Evolutionary conservation across 1,140 invertebrate genomes (phyloP).

Genomic region (Trichogramma pretiosum): DNA sequence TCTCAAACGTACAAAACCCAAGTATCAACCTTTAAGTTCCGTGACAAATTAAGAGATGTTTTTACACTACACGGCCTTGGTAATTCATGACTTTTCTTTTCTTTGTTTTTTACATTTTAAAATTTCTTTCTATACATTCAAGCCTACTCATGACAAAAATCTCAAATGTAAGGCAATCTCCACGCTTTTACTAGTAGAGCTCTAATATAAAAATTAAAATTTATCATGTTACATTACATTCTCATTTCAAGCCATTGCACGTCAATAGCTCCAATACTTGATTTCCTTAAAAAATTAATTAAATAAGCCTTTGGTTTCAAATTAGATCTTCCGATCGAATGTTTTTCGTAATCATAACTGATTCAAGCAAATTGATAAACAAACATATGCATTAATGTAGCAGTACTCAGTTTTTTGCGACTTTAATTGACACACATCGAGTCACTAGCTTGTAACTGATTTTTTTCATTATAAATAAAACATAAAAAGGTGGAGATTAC

Average conservation of each 20-base stretch:
- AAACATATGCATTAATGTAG: too few relatives aligned
- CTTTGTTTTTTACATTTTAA: conserved; percentile 6
- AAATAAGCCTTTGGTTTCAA: too few relatives aligned
- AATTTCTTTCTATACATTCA: conserved; percentile 15
- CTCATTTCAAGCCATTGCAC: conserved; percentile 5
- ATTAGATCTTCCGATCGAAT: too few relatives aligned
- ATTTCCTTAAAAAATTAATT: too few relatives aligned
- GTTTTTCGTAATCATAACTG: too few relatives aligned
- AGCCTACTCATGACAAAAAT: conserved; percentile 18
- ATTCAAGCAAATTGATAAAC: too few relatives aligned
- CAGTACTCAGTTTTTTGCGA: too few relatives aligned
- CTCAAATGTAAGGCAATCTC: conserved; percentile 29
- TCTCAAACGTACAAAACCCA: conserved; percentile 35
- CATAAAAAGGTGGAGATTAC: conserved; percentile 19
- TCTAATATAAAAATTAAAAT: conserved; percentile 2
- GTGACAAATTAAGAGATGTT: conserved; percentile 18
- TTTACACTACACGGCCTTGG: conserved; percentile 6
- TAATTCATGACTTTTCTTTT: too few relatives aligned
- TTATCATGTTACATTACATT: conserved; percentile 5
- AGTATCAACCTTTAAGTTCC: conserved; percentile 28
- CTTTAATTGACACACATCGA: too few relatives aligned
- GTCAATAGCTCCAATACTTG: too few relatives aligned
- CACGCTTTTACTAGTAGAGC: conserved; percentile 37
- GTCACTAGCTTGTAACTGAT: too few relatives aligned
- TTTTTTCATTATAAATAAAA: conserved; percentile 8